A percentile compares a stretch with the other conserved stretches of the same genome.
Conservation (phyloP, 2,888 invertebrate genomes). For the Cryptocephalus primarius region DNA sequence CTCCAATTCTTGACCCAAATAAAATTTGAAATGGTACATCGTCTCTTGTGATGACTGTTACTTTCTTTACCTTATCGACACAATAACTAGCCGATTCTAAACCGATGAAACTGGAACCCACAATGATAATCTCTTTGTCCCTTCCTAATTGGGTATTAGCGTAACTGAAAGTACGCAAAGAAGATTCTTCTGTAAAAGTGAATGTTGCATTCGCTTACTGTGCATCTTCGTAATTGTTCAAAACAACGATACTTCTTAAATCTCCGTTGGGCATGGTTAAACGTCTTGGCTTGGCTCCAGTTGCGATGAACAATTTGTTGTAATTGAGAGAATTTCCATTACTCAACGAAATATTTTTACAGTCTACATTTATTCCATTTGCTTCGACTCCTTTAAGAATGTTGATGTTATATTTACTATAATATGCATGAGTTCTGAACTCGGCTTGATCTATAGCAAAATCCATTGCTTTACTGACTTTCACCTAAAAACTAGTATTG, state of each 20-base stretch:
- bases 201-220: slow-evolving; percentile 21
- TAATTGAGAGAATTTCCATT: slow-evolving; percentile 59
- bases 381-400: slow-evolving; percentile 60
- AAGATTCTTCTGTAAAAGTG: too few species aligned
- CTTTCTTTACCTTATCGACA: slow-evolving; percentile 61
- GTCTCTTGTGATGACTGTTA: slow-evolving; percentile 70
- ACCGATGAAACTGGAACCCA: slow-evolving; percentile 89
- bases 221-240: slow-evolving; percentile 68
- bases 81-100: slow-evolving; percentile 81
- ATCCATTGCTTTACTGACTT: slow-evolving; percentile 75
- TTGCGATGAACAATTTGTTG: slow-evolving; percentile 70
- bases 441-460: slow-evolving; percentile 57
- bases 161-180: slow-evolving; percentile 19
- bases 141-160: slow-evolving; percentile 50
- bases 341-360: slow-evolving; percentile 53
- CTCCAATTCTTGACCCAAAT: slow-evolving; percentile 71
- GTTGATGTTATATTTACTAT: slow-evolving; percentile 64
- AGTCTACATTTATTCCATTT: slow-evolving; percentile 50
- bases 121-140: slow-evolving; percentile 69
- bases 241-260: slow-evolving; percentile 59
- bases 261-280: slow-evolving; percentile 50
- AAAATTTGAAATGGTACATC: slow-evolving; percentile 49
- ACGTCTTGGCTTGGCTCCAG: slow-evolving; percentile 64
- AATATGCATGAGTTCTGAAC: slow-evolving; percentile 64
- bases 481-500: slow-evolving; percentile 29